A percentile compares a stretch with the other conserved stretches of the same genome.
Conservation (phyloP, 2,888 invertebrate species). For the Macroteleia sp. region DNA sequence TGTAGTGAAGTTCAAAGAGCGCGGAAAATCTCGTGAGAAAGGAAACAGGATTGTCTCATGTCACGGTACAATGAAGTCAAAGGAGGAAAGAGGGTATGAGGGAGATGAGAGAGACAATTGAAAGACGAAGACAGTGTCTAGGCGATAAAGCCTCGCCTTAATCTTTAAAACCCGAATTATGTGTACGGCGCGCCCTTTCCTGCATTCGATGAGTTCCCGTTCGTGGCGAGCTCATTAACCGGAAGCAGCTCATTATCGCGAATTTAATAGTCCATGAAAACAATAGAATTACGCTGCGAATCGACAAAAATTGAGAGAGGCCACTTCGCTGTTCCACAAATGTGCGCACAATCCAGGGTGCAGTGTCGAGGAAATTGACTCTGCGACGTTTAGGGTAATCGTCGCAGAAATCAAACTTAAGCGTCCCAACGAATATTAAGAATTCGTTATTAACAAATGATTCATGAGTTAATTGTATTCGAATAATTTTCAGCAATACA, state of each 20-base stretch:
- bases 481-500: no score
- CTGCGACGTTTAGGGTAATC: conserved; percentile 52
- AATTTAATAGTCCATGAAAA: conserved; percentile 84
- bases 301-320: conserved; percentile 78
- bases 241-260: conserved; percentile 82
- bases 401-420: conserved; percentile 44
- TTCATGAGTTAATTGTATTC: no score
- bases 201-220: conserved; percentile 81
- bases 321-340: conserved; percentile 58
- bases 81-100: conserved; percentile 54
- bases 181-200: conserved; percentile 83
- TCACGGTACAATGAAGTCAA: conserved; percentile 64
- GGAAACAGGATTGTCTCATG: conserved; percentile 64
- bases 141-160: conserved; percentile 79
- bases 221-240: conserved; percentile 61
- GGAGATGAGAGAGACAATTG: conserved; percentile 55
- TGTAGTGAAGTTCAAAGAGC: conserved; percentile 53
- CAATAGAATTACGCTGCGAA: conserved; percentile 83
- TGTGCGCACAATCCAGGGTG: conserved; percentile 47
- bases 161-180: conserved; percentile 82
- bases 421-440: conserved; percentile 3
- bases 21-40: conserved; percentile 64
- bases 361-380: conserved; percentile 60
- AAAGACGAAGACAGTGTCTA: conserved; percentile 56
- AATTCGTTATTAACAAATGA: conserved; percentile 5